A percentile compares a stretch with the other conserved stretches of the same genome.
These are phyloP conservation scores for Esox niger DNA, from an alignment of 2,113 vertebrate species.

Conservation along the genomic window DNA sequence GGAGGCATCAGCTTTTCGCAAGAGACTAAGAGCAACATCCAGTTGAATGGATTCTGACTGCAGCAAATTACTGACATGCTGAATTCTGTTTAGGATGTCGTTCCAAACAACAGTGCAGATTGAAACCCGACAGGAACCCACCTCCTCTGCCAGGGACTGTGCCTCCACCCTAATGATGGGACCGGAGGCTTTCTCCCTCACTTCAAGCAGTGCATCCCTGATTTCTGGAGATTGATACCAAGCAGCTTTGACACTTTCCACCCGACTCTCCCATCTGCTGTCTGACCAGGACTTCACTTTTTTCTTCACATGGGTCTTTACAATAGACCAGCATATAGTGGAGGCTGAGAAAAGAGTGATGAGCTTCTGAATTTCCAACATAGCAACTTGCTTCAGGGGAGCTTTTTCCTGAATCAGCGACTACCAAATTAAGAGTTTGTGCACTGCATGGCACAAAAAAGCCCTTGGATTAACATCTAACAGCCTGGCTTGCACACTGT, in stretches of 20 bases:
- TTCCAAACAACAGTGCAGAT: slow-evolving; percentile 34
- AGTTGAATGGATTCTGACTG: slow-evolving; percentile 28
- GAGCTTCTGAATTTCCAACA: slow-evolving; percentile 27
- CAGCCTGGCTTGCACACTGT: too few relatives aligned
- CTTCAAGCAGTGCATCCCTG: too few relatives aligned
- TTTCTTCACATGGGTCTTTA: slow-evolving; percentile 19
- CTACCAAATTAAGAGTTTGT: too few relatives aligned
- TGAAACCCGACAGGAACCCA: slow-evolving; percentile 33
- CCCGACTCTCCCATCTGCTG: slow-evolving; percentile 35
- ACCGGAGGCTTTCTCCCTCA: too few relatives aligned
- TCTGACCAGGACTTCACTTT: slow-evolving; percentile 25
- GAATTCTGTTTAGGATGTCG: slow-evolving; percentile 28
- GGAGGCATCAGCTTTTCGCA: slow-evolving; percentile 17
- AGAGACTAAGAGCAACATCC: slow-evolving; percentile 25
- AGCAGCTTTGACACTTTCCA: slow-evolving; percentile 27
- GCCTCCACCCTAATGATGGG: slow-evolving; percentile 29
- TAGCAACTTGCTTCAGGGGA: too few relatives aligned
- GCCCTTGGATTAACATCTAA: too few relatives aligned
- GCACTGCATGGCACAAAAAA: too few relatives aligned
- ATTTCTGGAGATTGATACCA: slow-evolving; percentile 27
- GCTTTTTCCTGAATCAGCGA: too few relatives aligned
- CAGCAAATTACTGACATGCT: slow-evolving; percentile 17
- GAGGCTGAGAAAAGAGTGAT: slow-evolving; percentile 38
- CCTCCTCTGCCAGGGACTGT: slow-evolving; percentile 39
- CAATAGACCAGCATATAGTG: slow-evolving; percentile 18